Evolutionary conservation across 2,888 invertebrate species (phyloP).

Genomic region (Thymelicus acteon): DNA sequence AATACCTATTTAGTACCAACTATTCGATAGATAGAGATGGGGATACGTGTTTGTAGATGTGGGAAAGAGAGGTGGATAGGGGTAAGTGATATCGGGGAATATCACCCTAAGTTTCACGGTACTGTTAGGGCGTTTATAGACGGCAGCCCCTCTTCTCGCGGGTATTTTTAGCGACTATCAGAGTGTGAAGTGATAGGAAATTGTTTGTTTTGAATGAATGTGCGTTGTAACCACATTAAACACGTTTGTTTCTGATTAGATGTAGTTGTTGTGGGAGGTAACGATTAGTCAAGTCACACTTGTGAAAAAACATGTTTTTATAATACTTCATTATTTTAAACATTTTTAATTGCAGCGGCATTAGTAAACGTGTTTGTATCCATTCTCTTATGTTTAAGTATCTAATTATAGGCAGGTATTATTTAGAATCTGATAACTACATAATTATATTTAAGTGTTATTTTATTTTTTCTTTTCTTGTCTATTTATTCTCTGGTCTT

Average conservation of each 20-base stretch:
- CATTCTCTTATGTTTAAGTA: too few species aligned
- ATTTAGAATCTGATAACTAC: too few species aligned
- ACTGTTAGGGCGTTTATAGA: slow-evolving; percentile 60
- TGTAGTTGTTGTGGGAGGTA: neutral
- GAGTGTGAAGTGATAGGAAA: slow-evolving; percentile 72
- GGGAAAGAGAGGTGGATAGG: slow-evolving; percentile 55
- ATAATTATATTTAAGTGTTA: too few species aligned
- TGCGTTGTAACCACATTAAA: slow-evolving; percentile 23
- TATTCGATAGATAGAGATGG: slow-evolving; percentile 59
- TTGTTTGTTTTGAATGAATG: slow-evolving; percentile 57
- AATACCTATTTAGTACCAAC: slow-evolving; percentile 81
- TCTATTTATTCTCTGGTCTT: too few species aligned
- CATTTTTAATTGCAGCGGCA: too few species aligned
- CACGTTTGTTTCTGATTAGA: slow-evolving; percentile 42
- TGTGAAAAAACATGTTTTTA: too few species aligned
- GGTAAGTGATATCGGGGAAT: slow-evolving; percentile 53
- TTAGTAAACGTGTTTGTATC: too few species aligned
- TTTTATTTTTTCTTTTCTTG: too few species aligned
- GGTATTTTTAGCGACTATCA: slow-evolving; percentile 63
- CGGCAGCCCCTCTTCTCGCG: slow-evolving; percentile 54
- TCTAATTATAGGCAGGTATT: too few species aligned
- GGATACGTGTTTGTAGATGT: slow-evolving; percentile 42
- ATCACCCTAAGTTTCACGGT: slow-evolving; percentile 68
- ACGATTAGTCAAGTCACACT: too few species aligned
- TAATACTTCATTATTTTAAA: too few species aligned